Percentiles rank a stretch among this genome's conserved stretches.
phyloP scores from a whole-genome alignment of 2,888 invertebrate species.

The Odiellus spinosus region DNA sequence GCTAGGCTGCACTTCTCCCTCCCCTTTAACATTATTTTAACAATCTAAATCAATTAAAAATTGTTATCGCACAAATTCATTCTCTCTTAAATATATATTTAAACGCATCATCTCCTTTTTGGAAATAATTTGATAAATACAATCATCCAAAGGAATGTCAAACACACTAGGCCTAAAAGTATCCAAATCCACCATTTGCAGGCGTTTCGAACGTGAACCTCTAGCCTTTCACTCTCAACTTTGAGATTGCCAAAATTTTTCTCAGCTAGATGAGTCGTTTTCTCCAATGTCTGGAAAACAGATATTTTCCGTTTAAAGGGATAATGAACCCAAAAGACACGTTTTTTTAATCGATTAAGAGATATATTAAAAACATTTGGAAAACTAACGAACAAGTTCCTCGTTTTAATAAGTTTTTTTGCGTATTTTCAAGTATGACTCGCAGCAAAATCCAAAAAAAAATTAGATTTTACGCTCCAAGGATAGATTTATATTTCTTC shows the following conservation, averaged over 20 bases:
- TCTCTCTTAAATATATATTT: too few species aligned
- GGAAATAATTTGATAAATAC: slow-evolving; percentile 15
- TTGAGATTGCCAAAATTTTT: slow-evolving; percentile 57
- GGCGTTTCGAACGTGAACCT: slow-evolving; percentile 65
- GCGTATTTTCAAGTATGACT: neutral
- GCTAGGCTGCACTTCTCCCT: too few species aligned
- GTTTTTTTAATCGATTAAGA: slow-evolving; percentile 3
- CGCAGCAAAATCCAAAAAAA: neutral
- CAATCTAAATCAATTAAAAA: too few species aligned
- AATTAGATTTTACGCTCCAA: too few species aligned
- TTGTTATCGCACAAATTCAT: too few species aligned
- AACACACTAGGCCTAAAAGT: slow-evolving; percentile 66
- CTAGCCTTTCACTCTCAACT: slow-evolving; percentile 61
- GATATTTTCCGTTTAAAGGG: neutral
- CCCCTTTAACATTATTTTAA: too few species aligned
- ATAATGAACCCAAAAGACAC: neutral
- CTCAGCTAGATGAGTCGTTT: slow-evolving; percentile 62
- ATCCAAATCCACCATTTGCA: slow-evolving; percentile 94
- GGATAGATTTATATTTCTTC: too few species aligned
- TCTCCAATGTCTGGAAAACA: slow-evolving; percentile 45
- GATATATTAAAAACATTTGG: neutral
- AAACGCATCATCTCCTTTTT: too few species aligned
- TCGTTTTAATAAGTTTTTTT: neutral
- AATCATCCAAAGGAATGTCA: slow-evolving; percentile 67
- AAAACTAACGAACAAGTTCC: neutral